Evolutionary conservation across 2,113 vertebrate genomes (phyloP).

Genomic region (Malurus alboscapulatus): DNA sequence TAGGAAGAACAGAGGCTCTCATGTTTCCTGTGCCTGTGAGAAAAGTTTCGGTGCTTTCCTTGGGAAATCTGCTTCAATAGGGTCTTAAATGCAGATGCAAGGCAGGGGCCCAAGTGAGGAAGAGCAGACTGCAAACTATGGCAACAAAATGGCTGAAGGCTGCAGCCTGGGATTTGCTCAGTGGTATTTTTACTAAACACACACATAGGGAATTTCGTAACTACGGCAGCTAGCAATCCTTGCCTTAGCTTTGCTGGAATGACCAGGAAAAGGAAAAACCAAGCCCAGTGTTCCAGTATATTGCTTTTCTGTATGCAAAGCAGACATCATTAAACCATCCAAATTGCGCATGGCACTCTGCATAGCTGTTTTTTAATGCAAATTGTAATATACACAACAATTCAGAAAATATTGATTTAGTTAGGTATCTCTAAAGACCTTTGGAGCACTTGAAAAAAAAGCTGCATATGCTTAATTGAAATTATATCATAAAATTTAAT

Average conservation of each 20-base stretch:
- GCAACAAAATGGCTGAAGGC: slow-evolving; percentile 26
- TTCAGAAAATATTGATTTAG: background rate
- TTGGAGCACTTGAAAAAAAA: background rate
- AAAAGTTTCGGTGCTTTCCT: background rate
- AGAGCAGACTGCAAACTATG: background rate
- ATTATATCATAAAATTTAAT: background rate
- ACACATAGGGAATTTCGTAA: background rate
- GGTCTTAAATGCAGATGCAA: background rate
- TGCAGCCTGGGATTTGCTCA: background rate
- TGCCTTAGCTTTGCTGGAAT: background rate
- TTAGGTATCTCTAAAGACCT: background rate
- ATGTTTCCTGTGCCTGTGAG: rapidly evolving
- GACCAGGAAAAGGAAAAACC: background rate
- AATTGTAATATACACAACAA: background rate
- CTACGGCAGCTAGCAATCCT: background rate
- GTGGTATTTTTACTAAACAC: background rate
- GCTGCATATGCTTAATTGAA: background rate
- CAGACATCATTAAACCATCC: background rate
- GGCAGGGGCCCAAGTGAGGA: background rate
- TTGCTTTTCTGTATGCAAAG: background rate
- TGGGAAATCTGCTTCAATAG: background rate
- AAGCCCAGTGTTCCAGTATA: background rate
- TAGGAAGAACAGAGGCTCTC: background rate
- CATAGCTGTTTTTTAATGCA: background rate
- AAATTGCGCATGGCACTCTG: background rate